Conservation (phyloP, 2,888 invertebrate genomes). For the Dolichomitus sp. region DNA sequence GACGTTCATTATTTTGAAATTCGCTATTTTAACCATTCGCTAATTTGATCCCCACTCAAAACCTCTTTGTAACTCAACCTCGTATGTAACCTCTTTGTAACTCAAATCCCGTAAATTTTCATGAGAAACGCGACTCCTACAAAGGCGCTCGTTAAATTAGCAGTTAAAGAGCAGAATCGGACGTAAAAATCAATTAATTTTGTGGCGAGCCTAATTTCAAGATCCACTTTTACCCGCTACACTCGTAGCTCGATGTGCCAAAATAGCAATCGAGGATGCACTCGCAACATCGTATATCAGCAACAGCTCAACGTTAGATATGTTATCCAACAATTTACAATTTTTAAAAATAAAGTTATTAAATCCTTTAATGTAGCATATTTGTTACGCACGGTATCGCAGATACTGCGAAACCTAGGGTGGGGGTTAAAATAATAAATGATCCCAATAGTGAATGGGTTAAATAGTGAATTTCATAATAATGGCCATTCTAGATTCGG, state of each 20-base stretch:
- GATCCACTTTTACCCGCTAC: slow-evolving; percentile 40
- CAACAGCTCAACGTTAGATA: background rate
- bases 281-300: background rate
- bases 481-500: too few relatives aligned
- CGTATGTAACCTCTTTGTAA: slow-evolving; percentile 3
- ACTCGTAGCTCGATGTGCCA: slow-evolving; percentile 45
- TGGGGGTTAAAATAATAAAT: too few relatives aligned
- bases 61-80: slow-evolving; percentile 23
- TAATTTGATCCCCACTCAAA: too few relatives aligned
- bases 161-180: slow-evolving; percentile 71
- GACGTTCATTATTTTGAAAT: too few relatives aligned
- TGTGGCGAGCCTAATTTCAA: slow-evolving; percentile 74
- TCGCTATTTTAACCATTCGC: too few relatives aligned
- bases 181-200: slow-evolving; percentile 82
- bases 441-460: too few relatives aligned
- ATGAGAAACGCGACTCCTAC: slow-evolving; percentile 45
- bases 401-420: too few relatives aligned
- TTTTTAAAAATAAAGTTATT: too few relatives aligned
- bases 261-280: slow-evolving; percentile 63
- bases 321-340: background rate
- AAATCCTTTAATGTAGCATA: too few relatives aligned
- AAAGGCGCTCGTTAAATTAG: slow-evolving; percentile 70
- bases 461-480: too few relatives aligned
- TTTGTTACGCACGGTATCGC: too few relatives aligned
- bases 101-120: slow-evolving; percentile 51